phyloP scores from a whole-genome alignment of 2,888 invertebrate species.

The Lottia gigantea region DNA sequence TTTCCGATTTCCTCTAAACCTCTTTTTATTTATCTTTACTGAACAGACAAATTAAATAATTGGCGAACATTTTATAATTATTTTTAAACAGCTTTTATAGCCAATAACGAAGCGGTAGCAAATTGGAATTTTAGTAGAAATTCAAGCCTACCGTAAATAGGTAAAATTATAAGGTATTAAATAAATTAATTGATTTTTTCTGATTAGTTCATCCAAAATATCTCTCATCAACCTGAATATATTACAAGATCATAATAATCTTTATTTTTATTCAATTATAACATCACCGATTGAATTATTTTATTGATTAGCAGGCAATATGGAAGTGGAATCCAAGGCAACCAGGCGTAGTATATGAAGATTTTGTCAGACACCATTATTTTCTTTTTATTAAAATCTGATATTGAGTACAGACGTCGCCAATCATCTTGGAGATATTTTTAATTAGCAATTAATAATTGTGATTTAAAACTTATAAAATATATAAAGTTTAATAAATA shows the following conservation, averaged over 20 bases:
- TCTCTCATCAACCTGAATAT: too few species aligned
- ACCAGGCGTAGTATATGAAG: background rate
- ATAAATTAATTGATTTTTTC: too few species aligned
- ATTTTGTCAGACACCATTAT: background rate
- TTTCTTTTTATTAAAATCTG: background rate
- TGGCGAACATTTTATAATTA: background rate
- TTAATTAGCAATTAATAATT: too few species aligned
- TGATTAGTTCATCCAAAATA: too few species aligned
- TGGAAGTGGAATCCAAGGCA: background rate
- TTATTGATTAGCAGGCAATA: background rate
- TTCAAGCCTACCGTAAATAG: too few species aligned
- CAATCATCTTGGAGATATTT: background rate
- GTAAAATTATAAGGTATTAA: too few species aligned
- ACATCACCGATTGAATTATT: background rate
- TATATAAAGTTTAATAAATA: too few species aligned
- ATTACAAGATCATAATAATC: background rate
- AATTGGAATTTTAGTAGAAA: too few species aligned
- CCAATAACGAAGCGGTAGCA: too few species aligned
- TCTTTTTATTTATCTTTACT: background rate
- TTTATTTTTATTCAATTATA: slow-evolving; percentile 11
- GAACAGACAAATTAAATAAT: background rate
- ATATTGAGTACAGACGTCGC: background rate
- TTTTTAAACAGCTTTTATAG: background rate
- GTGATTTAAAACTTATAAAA: too few species aligned
- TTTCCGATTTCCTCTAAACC: background rate